Percentiles rank a stretch among this genome's conserved stretches.
These are phyloP conservation scores for Ochlodes sylvanus DNA, from an alignment of 2,888 invertebrate genomes.

Conservation along the genomic window DNA sequence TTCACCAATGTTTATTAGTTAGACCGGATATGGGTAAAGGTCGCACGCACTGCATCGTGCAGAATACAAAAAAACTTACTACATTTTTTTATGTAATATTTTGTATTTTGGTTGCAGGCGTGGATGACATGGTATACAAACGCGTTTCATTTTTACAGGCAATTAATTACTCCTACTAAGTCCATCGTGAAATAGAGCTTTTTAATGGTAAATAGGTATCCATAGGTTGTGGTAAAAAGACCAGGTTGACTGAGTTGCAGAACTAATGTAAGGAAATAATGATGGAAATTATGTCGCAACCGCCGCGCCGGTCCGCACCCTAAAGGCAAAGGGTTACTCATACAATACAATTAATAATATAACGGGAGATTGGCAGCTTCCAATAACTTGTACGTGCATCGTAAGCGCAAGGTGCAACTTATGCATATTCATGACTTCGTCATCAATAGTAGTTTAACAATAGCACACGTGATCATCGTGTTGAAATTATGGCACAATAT, in stretches of 20 bases:
- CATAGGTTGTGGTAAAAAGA: too few relatives aligned
- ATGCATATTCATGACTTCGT: conserved; percentile 74
- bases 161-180: too few relatives aligned
- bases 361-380: conserved; percentile 25
- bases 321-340: conserved; percentile 46
- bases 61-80: background rate
- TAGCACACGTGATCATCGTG: conserved; percentile 40
- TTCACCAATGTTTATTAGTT: conserved; percentile 37
- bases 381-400: conserved; percentile 19
- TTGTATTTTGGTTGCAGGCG: too few relatives aligned
- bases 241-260: background rate
- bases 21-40: background rate
- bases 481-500: conserved; percentile 19
- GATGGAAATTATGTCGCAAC: background rate
- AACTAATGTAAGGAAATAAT: background rate
- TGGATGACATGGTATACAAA: background rate
- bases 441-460: conserved; percentile 56
- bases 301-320: background rate
- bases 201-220: too few relatives aligned
- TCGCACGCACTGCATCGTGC: background rate
- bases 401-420: conserved; percentile 48
- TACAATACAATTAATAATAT: conserved; percentile 37
- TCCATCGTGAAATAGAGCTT: too few relatives aligned
- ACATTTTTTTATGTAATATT: too few relatives aligned
- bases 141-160: background rate